phyloP scores from a whole-genome alignment of 1,140 invertebrate genomes.

The Centruroides vittatus region DNA sequence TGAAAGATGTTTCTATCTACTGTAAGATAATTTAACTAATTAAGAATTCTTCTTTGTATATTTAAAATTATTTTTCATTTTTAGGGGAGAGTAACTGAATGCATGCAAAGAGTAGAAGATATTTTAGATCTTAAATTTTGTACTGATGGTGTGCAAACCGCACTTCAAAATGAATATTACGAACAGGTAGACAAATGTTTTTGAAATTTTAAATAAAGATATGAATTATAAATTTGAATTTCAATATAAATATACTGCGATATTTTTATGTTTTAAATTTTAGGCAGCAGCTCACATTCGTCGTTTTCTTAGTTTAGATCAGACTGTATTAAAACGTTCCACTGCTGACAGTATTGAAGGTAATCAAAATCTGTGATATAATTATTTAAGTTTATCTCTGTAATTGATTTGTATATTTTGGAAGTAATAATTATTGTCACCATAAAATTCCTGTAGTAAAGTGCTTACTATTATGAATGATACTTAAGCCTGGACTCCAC shows the following conservation, averaged over 20 bases:
- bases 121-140: slow-evolving; percentile 89
- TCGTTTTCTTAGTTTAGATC: slow-evolving; percentile 88
- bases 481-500: no score
- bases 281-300: slow-evolving; percentile 91
- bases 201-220: no score
- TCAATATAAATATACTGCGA: no score
- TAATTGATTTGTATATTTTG: no score
- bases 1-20: no score
- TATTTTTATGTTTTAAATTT: background rate
- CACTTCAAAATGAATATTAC: slow-evolving; percentile 65
- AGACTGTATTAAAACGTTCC: slow-evolving; percentile 49
- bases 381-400: no score
- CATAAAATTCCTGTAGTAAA: no score
- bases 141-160: slow-evolving; percentile 84
- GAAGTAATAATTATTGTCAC: no score
- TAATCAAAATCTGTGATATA: background rate
- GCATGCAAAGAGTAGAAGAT: slow-evolving; percentile 88
- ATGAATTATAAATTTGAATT: no score
- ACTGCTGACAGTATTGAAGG: slow-evolving; percentile 15
- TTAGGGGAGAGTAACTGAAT: slow-evolving; percentile 81
- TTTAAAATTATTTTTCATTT: slow-evolving; percentile 1
- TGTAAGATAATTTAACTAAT: no score
- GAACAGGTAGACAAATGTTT: slow-evolving; percentile 34
- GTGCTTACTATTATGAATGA: no score
- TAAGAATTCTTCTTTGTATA: background rate